phyloP scores from a whole-genome alignment of 2,113 vertebrate species.

The Arizona elegans region DNA sequence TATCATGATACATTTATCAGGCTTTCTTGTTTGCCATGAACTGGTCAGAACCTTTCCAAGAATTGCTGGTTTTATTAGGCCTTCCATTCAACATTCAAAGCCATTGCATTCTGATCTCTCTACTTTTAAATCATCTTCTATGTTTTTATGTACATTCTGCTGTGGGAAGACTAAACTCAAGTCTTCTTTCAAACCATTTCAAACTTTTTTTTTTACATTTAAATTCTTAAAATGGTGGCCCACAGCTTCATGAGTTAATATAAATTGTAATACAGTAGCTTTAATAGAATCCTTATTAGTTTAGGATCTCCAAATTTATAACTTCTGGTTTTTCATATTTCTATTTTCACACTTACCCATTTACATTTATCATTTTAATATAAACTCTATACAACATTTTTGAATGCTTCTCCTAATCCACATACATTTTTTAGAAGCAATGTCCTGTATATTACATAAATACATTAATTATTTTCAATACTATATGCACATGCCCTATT shows the following conservation, averaged over 20 bases:
- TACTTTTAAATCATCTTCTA: background rate
- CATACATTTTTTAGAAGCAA: background rate
- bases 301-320: background rate
- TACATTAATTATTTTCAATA: background rate
- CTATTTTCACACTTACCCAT: background rate
- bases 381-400: background rate
- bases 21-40: background rate
- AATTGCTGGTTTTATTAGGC: background rate
- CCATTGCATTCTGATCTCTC: background rate
- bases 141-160: background rate
- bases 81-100: background rate
- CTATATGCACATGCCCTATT: background rate
- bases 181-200: background rate
- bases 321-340: background rate
- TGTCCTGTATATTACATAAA: background rate
- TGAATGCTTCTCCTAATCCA: background rate
- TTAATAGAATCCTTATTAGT: background rate
- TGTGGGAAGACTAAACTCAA: background rate
- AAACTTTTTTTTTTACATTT: background rate
- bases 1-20: background rate
- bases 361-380: background rate
- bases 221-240: background rate
- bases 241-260: background rate
- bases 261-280: background rate
- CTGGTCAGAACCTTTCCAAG: background rate